Conservation (phyloP, 2,113 vertebrate genomes). For the Pituophis catenifer region DNA sequence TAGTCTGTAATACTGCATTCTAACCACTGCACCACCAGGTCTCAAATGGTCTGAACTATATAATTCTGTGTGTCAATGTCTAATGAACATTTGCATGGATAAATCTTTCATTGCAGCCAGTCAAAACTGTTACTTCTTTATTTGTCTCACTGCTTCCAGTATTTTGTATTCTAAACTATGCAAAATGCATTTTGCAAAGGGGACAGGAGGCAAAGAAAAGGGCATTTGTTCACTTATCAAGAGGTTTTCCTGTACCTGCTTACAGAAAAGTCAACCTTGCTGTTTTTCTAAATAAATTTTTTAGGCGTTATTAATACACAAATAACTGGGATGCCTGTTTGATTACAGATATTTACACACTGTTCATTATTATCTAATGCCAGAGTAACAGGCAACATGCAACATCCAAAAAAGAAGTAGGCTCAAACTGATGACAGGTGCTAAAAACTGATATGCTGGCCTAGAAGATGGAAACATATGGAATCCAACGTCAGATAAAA, state of each 20-base stretch:
- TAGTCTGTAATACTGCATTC: no score
- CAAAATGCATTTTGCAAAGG: conserved; percentile 19
- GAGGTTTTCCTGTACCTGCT: conserved; percentile 44
- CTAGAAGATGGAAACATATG: conserved; percentile 38
- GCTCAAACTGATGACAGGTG: conserved; percentile 45
- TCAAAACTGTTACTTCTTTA: background rate
- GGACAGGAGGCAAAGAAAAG: conserved; percentile 16
- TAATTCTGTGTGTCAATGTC: background rate
- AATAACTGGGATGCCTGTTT: conserved; percentile 55
- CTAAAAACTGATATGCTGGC: conserved; percentile 28
- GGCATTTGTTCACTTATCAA: conserved; percentile 23
- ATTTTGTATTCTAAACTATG: conserved; percentile 18
- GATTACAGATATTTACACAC: conserved; percentile 61
- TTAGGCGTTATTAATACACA: conserved; percentile 56
- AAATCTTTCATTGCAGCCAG: background rate
- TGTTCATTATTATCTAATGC: conserved; percentile 60
- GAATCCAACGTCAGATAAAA: background rate
- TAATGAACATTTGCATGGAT: background rate
- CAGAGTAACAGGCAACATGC: conserved; percentile 54
- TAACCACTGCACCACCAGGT: background rate
- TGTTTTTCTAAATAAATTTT: conserved; percentile 59
- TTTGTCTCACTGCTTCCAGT: conserved; percentile 27
- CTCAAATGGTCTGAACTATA: background rate
- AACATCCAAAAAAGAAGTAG: conserved; percentile 60
- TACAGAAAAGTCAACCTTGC: conserved; percentile 48